Evolutionary conservation across 2,888 invertebrate species (phyloP).

Genomic region (Pyrrhia umbra): DNA sequence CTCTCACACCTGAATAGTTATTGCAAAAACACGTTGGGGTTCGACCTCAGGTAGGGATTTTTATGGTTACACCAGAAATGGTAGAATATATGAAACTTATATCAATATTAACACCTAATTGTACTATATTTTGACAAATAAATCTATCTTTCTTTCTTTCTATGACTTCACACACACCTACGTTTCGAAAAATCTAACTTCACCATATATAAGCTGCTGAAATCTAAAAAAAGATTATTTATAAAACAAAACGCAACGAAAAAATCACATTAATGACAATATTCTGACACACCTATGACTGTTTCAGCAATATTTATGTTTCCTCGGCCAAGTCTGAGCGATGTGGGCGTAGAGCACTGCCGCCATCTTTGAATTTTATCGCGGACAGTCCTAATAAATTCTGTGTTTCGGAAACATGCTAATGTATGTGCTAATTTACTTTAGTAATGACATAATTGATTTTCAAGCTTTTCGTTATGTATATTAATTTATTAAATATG

Average conservation of each 20-base stretch:
- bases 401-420: constrained; percentile 26
- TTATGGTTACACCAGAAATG: no score
- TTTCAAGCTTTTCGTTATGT: constrained; percentile 6
- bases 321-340: constrained; percentile 75
- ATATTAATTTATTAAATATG: constrained; percentile 16
- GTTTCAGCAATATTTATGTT: constrained; percentile 82
- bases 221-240: constrained; percentile 36
- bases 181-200: no score
- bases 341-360: constrained; percentile 69
- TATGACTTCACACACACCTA: no score
- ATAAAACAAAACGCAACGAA: constrained; percentile 47
- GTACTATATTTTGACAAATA: no score
- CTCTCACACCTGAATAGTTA: no score
- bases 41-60: no score
- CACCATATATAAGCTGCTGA: not conserved
- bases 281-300: constrained; percentile 77
- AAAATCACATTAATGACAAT: constrained; percentile 67
- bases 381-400: constrained; percentile 56
- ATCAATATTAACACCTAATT: no score
- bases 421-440: constrained; percentile 31
- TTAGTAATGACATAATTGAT: constrained; percentile 27
- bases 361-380: constrained; percentile 60
- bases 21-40: no score
- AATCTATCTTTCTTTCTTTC: no score
- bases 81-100: no score